These are phyloP conservation scores for Drosophila burlai DNA, from an alignment of 1,140 invertebrate genomes.

Conservation along the genomic window DNA sequence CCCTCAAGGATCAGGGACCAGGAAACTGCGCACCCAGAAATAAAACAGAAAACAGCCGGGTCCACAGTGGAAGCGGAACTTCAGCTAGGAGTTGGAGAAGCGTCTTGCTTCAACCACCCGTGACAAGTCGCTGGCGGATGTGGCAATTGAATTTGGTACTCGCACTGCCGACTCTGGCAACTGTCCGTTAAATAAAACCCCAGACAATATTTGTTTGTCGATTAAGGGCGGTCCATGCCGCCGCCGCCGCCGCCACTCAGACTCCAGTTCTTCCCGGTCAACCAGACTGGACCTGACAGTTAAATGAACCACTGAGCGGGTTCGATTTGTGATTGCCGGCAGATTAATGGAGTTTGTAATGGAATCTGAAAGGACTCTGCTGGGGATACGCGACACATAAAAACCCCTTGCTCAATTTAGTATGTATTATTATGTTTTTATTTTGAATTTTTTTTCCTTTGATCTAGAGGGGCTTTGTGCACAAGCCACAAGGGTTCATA, in stretches of 20 bases:
- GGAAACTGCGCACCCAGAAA: conserved; percentile 35
- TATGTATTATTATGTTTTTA: conserved; percentile 29
- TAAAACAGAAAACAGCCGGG: conserved; percentile 19
- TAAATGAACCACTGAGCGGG: conserved; percentile 45
- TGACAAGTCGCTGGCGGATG: conserved; percentile 66
- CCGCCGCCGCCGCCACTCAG: not conserved
- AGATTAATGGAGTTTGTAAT: conserved; percentile 51
- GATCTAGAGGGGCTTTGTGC: conserved; percentile 5
- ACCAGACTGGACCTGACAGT: conserved; percentile 41
- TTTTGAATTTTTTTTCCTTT: conserved; percentile 4
- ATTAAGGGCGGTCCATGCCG: conserved; percentile 22
- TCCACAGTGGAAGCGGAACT: conserved; percentile 7
- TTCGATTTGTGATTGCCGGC: conserved; percentile 49
- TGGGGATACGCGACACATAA: conserved; percentile 7
- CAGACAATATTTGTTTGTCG: conserved; percentile 57
- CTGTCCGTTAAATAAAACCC: conserved; percentile 52
- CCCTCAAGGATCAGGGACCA: conserved; percentile 51
- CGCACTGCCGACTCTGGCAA: conserved; percentile 36
- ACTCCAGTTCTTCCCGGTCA: not conserved
- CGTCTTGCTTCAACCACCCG: conserved; percentile 58
- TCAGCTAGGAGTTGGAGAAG: conserved; percentile 5
- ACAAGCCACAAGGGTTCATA: not conserved
- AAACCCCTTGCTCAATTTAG: conserved; percentile 14
- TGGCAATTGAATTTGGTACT: conserved; percentile 71
- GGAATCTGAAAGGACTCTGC: conserved; percentile 33